Base-by-base conservation (phyloP, 2,113 vertebrate species). In the Spilogale gracilis region DNA sequence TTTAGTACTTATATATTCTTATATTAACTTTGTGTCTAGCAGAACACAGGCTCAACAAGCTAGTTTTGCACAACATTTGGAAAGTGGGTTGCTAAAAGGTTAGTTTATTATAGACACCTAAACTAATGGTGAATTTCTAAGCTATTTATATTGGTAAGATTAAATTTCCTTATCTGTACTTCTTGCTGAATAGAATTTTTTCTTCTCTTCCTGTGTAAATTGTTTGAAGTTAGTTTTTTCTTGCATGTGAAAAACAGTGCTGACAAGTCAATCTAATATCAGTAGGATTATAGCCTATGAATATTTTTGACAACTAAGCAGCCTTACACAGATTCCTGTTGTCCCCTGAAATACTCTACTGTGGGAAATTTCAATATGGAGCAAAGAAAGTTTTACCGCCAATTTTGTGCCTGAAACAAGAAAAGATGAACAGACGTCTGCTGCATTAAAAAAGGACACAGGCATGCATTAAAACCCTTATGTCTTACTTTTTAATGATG, bases 401-500 rank as follows among this genome's bases (percentile, higher is more conserved):
- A 94, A 71, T 94, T 92, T 96, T 93, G 93, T 88, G 87, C 97
- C 95, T 96, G 60, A 52, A 97, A 97, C 97, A 97, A 98, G 78
- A 52, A 96, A 96, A 98, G 94, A 71, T 65, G 98, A 99, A 97
- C 97, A 98, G 97, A 98, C 96, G 95, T 45, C 91, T 97, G 54
- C 93, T 98, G 95, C 87, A 73, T 98, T 98, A 98, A 98, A 98
- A 98, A 97, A 97, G 97, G 98, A 94, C 96, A 98, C 95, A 98
- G 96, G 94, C 96, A 96, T 98, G 96, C 97, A 94, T 98, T 98
- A 98, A 98, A 98, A 98, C 98, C 98, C 98, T 98, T 98, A 98
- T 98, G 98, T 97, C 97, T 98, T 98, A 97, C 97, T 98, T 98
- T 98, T 98, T 98, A 99, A 99, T 99, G 98, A 98, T 98, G 98